Evolutionary conservation across 2,113 vertebrate genomes (phyloP).

Genomic region (Aramus guarauna): DNA sequence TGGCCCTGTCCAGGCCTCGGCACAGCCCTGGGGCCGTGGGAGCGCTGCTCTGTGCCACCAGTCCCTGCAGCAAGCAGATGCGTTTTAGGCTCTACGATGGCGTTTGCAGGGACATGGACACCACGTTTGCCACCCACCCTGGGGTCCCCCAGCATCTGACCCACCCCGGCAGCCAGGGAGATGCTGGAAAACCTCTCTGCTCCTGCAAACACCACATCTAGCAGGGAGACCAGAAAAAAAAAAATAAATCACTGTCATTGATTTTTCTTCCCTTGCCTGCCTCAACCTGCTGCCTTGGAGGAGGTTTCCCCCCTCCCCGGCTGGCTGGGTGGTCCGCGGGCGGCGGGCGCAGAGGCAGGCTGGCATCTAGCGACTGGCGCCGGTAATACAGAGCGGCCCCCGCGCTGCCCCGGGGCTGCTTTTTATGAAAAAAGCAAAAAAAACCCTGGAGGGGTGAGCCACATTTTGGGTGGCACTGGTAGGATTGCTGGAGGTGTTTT

Average conservation of each 20-base stretch:
- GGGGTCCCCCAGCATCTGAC: not conserved
- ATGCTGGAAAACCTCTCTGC: not conserved
- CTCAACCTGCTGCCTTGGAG: not conserved
- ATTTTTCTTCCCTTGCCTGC: not conserved
- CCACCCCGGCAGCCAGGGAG: not conserved
- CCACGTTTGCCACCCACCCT: rapidly evolving
- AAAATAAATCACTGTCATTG: not conserved
- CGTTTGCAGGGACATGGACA: rapidly evolving
- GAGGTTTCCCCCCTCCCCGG: not conserved
- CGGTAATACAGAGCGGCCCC: not conserved
- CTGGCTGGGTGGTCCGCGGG: not conserved
- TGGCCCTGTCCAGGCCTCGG: not conserved
- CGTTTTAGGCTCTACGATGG: not conserved
- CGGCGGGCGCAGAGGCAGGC: not conserved
- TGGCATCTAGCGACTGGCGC: not conserved
- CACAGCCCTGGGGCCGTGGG: rapidly evolving
- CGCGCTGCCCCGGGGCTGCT: not conserved
- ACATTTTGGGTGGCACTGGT: not conserved
- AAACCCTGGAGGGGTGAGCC: too few relatives aligned
- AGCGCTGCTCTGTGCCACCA: not conserved
- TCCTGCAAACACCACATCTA: not conserved
- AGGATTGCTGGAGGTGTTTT: not conserved
- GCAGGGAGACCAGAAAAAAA: not conserved
- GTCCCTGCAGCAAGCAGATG: rapidly evolving
- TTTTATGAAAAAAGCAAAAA: too few relatives aligned